Evolutionary conservation across 2,888 invertebrate genomes (phyloP).

Genomic region (Noctua pronuba): DNA sequence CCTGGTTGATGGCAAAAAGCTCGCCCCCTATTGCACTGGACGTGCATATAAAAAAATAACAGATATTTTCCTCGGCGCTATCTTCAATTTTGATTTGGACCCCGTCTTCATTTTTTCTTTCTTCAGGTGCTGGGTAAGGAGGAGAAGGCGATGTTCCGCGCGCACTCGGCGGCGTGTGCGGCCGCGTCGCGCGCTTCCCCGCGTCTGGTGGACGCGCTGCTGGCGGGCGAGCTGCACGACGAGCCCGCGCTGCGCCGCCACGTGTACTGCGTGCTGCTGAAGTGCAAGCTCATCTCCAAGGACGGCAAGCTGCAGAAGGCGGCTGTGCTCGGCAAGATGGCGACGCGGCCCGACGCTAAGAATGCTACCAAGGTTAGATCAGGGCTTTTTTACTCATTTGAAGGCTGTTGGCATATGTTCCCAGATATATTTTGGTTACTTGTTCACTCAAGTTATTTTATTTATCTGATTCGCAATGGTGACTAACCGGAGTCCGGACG

Average conservation of each 20-base stretch:
- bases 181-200: conserved; percentile 74
- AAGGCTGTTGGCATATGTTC: neutral
- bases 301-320: conserved; percentile 86
- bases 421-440: neutral
- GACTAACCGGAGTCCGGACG: neutral
- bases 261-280: conserved; percentile 85
- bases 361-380: conserved; percentile 79
- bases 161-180: conserved; percentile 83
- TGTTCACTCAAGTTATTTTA: neutral
- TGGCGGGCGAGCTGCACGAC: conserved; percentile 76
- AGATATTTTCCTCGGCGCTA: too few relatives aligned
- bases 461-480: neutral
- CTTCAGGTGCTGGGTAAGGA: conserved; percentile 82
- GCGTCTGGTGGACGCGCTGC: conserved; percentile 73
- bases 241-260: conserved; percentile 77
- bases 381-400: neutral
- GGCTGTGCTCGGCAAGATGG: conserved; percentile 78
- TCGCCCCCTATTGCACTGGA: too few relatives aligned
- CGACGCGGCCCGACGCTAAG: conserved; percentile 72
- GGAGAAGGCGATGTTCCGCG: conserved; percentile 85
- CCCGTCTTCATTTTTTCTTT: too few relatives aligned
- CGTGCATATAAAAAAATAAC: too few relatives aligned
- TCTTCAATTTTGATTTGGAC: too few relatives aligned
- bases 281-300: conserved; percentile 85
- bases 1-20: too few relatives aligned